Base-by-base conservation (phyloP, 2,888 invertebrate species). In the Tuta absoluta region DNA sequence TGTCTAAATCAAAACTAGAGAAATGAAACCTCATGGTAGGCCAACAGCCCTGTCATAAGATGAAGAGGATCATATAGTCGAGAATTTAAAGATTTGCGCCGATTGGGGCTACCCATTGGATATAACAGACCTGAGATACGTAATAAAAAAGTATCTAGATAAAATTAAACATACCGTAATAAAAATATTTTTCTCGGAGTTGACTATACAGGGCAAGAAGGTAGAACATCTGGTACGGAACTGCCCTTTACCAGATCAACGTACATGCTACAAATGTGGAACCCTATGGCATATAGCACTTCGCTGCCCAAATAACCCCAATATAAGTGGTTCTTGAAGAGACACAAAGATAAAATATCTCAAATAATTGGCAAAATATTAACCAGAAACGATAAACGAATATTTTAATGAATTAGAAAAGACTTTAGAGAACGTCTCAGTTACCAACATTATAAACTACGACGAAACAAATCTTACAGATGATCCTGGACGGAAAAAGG, bases 101-200 rank as follows among this genome's bases (percentile, higher is more conserved):
- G 72, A 75, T 24, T 73, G 72, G 71, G 74, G 74, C 5, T 72
- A 73, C 65, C 72, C 75, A 10, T 63, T 74, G 17, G 66, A 64
- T 48, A 65, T 62, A 7, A 53, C 45, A 8, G 71, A 73, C 65
- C 63, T 72, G 24, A 33, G 75, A 5, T 65, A 57, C 5, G 21
- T 74, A 12, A 63, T 74, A 14, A 75, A 75, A 48, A 59, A 48
- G 10, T 71, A 71, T 65, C 65, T 75, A n/a, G 71, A 74, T 62
- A 69, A 71, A 0, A 65, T 65, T 8, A 65, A 57, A 8, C 33
- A 60, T 1, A 70, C 66, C 64, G 69, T 56, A 65, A 71, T 73
- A 41, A 69, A 64, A 67, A 71, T 59, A 75, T 71, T 64, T 57
- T 74, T 49, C 73, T 74, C 21, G 74, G 73, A 0, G 64, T 60